Conservation (phyloP, 1,140 invertebrate species). For the Lasaia peninsularis region DNA sequence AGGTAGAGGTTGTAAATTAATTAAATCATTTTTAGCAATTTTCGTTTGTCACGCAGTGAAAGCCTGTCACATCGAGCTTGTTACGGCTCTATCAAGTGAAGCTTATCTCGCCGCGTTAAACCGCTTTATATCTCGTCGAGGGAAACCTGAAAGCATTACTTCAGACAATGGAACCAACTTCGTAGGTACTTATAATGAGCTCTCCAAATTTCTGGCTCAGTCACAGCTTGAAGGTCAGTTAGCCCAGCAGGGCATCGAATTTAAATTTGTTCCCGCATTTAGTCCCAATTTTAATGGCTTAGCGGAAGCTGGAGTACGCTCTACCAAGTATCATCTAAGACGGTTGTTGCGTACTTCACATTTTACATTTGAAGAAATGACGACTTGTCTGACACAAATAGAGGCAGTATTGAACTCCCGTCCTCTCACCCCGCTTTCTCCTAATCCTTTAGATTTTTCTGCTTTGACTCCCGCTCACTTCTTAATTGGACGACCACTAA, state of each 20-base stretch:
- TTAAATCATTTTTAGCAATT: conserved; percentile 14
- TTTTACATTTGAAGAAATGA: too few species aligned
- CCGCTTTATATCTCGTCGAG: conserved; percentile 1
- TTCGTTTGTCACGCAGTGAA: conserved; percentile 16
- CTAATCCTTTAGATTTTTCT: too few species aligned
- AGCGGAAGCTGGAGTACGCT: not conserved
- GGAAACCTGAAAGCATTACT: conserved; percentile 2
- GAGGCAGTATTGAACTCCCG: too few species aligned
- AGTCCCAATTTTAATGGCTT: not conserved
- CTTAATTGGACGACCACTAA: too few species aligned
- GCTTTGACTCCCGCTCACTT: too few species aligned
- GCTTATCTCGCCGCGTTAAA: not conserved
- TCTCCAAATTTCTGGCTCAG: not conserved
- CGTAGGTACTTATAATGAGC: not conserved
- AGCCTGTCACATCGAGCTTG: conserved; percentile 13
- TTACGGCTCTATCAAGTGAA: conserved; percentile 2
- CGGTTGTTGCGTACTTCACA: too few species aligned
- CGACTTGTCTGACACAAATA: too few species aligned
- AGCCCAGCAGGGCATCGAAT: conserved; percentile 2
- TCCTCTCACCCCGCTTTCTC: too few species aligned
- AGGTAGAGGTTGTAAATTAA: too few species aligned
- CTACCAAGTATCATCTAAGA: too few species aligned
- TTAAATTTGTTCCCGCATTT: conserved; percentile 1
- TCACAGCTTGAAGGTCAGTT: not conserved
- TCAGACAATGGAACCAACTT: conserved; percentile 3